Percentiles rank a stretch among this genome's conserved stretches.
Conservation (phyloP, 2,113 vertebrate species). For the Willisornis vidua region DNA sequence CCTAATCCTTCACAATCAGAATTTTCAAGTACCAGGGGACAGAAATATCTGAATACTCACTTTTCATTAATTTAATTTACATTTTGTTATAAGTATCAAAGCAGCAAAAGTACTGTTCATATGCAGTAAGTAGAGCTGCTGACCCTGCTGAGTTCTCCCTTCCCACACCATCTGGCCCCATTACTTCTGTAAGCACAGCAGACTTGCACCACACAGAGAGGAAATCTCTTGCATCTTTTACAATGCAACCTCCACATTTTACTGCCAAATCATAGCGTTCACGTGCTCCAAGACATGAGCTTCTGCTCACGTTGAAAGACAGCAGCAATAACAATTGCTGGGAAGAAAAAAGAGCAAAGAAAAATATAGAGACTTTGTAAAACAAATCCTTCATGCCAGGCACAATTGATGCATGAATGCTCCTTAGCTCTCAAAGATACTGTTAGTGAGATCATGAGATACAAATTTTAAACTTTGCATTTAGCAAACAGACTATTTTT, state of each 20-base stretch:
- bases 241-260: slow-evolving; percentile 9
- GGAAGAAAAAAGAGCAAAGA: slow-evolving; percentile 8
- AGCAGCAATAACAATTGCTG: not conserved
- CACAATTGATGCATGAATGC: not conserved
- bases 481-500: not conserved
- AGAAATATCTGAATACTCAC: not conserved
- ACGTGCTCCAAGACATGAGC: slow-evolving; percentile 3
- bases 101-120: slow-evolving; percentile 18
- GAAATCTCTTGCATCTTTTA: slow-evolving; percentile 43
- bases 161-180: slow-evolving; percentile 51
- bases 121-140: slow-evolving; percentile 23
- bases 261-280: slow-evolving; percentile 21
- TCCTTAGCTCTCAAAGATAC: not conserved
- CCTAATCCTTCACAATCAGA: slow-evolving; percentile 44
- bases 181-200: slow-evolving; percentile 13
- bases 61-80: slow-evolving; percentile 58
- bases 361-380: not conserved
- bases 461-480: not conserved
- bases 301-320: slow-evolving; percentile 29
- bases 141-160: slow-evolving; percentile 47
- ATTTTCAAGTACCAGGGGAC: slow-evolving; percentile 18
- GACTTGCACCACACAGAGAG: not conserved
- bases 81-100: not conserved
- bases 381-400: not conserved
- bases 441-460: not conserved